Conservation (phyloP, 2,888 invertebrate genomes). For the Diadegma fenestrale region DNA sequence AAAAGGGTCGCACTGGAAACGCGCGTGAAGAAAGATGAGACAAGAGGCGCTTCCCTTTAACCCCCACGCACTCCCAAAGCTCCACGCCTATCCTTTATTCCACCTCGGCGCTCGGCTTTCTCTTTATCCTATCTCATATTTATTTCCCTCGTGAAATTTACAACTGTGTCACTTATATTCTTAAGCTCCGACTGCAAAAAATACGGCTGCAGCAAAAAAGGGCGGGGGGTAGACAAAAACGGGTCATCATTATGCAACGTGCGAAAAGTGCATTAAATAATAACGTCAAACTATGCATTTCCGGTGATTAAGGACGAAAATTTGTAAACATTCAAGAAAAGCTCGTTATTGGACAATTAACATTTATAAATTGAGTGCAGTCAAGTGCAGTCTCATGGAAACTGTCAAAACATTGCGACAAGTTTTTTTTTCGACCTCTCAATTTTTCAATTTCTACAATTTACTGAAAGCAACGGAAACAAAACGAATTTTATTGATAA, state of each 20-base stretch:
- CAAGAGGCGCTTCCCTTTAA: conserved; percentile 46
- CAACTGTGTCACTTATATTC: conserved; percentile 15
- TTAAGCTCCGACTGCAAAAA: not conserved
- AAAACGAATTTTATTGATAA: too few species aligned
- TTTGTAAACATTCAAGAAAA: too few species aligned
- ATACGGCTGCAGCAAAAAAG: not conserved
- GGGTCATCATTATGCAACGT: not conserved
- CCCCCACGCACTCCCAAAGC: conserved; percentile 50
- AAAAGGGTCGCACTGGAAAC: conserved; percentile 15
- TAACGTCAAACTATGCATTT: too few species aligned
- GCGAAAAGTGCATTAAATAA: too few species aligned
- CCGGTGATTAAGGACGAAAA: too few species aligned
- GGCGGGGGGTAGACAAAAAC: not conserved
- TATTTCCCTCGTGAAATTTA: conserved; percentile 12
- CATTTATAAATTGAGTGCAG: too few species aligned
- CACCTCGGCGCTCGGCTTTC: conserved; percentile 49
- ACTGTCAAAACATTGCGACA: too few species aligned
- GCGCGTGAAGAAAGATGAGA: conserved; percentile 44
- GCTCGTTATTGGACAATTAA: too few species aligned
- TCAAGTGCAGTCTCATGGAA: too few species aligned
- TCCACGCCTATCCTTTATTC: conserved; percentile 56
- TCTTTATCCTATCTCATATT: conserved; percentile 24
- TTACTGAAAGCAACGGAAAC: too few species aligned
- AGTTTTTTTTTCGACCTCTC: too few species aligned
- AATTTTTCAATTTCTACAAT: too few species aligned